Percentiles rank a stretch among this genome's conserved stretches.
Conservation (phyloP, 2,888 invertebrate species). For the Tuta absoluta region DNA sequence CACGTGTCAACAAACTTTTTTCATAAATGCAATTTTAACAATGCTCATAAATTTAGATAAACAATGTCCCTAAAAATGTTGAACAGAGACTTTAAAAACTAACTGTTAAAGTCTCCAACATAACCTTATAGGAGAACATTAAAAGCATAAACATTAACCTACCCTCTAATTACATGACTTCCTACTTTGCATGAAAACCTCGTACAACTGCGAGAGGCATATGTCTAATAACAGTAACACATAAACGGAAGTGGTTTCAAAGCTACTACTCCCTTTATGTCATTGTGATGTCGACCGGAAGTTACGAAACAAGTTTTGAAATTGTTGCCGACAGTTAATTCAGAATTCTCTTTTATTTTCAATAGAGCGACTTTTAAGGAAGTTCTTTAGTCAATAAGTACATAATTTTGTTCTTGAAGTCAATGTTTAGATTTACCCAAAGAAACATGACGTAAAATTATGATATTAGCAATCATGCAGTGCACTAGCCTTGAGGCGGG, state of each 20-base stretch:
- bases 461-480: too few relatives aligned
- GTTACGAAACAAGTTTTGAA: constrained; percentile 63
- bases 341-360: background rate
- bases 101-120: too few relatives aligned
- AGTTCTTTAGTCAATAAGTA: background rate
- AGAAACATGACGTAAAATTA: too few relatives aligned
- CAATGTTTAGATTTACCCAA: too few relatives aligned
- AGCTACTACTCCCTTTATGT: constrained; percentile 59
- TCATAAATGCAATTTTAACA: too few relatives aligned
- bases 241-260: constrained; percentile 61
- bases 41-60: too few relatives aligned
- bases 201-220: constrained; percentile 48
- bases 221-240: constrained; percentile 59
- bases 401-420: too few relatives aligned
- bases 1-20: too few relatives aligned
- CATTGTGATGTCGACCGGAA: constrained; percentile 59
- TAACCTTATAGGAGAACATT: too few relatives aligned
- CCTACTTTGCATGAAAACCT: constrained; percentile 45
- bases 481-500: too few relatives aligned
- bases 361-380: background rate
- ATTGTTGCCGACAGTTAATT: constrained; percentile 42
- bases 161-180: constrained; percentile 39
- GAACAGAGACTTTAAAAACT: too few relatives aligned
- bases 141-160: constrained; percentile 1
- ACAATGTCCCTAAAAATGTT: too few relatives aligned